phyloP scores from a whole-genome alignment of 2,797 vertebrate genomes.

The Lacerta viridis region DNA sequence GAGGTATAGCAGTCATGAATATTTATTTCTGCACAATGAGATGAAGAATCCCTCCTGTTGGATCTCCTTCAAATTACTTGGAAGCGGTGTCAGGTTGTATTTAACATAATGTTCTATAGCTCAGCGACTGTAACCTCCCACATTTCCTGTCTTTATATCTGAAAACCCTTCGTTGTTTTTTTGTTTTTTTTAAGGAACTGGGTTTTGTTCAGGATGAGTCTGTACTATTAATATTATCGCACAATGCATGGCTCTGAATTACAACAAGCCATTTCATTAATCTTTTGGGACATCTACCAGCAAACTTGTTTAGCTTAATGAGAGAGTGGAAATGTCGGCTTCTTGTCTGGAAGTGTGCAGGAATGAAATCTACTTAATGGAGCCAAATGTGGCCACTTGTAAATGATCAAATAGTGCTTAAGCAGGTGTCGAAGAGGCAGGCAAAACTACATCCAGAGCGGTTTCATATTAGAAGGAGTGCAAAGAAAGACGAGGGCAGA shows the following conservation, averaged over 20 bases:
- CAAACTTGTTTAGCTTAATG: conserved; percentile 39
- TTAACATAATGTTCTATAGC: conserved; percentile 42
- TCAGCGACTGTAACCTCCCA: conserved; percentile 6
- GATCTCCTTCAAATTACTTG: conserved; percentile 22
- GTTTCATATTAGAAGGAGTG: neutral
- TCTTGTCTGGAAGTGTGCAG: conserved; percentile 31
- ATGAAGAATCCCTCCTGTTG: conserved; percentile 30
- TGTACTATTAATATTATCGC: conserved; percentile 28
- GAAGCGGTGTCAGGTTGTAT: conserved; percentile 11
- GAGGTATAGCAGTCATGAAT: neutral
- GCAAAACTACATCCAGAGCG: neutral
- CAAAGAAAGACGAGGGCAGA: conserved; percentile 4
- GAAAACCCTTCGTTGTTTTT: conserved; percentile 7
- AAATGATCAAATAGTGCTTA: conserved; percentile 27
- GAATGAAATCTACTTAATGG: conserved; percentile 39
- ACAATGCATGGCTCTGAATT: conserved; percentile 41
- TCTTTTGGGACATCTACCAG: conserved; percentile 48
- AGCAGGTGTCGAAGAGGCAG: neutral
- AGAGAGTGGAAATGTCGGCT: conserved; percentile 38
- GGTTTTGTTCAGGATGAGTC: conserved; percentile 31
- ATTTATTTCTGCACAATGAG: neutral
- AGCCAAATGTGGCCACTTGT: conserved; percentile 34
- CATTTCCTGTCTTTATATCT: neutral
- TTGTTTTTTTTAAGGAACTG: neutral
- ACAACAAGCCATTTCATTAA: conserved; percentile 41